phyloP scores from a whole-genome alignment of 2,113 vertebrate species.

The Athene noctua region DNA sequence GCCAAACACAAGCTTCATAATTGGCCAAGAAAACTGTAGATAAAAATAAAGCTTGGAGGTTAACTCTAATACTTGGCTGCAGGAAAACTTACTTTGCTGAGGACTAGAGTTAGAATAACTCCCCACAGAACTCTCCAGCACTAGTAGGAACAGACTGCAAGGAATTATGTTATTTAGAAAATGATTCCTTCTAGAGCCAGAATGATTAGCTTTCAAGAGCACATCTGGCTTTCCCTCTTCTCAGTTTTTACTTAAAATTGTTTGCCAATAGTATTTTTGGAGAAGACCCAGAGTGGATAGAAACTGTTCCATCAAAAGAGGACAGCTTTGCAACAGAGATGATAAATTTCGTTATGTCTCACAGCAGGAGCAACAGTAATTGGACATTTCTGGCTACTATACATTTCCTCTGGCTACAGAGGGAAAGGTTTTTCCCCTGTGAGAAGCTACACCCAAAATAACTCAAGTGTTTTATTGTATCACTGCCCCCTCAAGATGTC shows the following conservation, averaged over 20 bases:
- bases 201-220: not conserved
- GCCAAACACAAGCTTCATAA: constrained; percentile 7
- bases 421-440: not conserved
- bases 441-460: not conserved
- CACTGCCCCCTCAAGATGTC: not conserved
- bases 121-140: not conserved
- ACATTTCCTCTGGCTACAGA: not conserved
- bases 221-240: not conserved
- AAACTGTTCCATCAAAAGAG: not conserved
- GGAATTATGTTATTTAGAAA: constrained; percentile 10
- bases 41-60: constrained; percentile 58
- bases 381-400: not conserved
- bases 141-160: not conserved
- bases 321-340: not conserved
- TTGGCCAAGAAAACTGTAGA: constrained; percentile 57
- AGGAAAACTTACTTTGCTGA: constrained; percentile 39
- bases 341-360: not conserved
- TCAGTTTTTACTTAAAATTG: not conserved
- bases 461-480: not conserved
- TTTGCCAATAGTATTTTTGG: not conserved
- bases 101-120: constrained; percentile 36
- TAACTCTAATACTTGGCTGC: constrained; percentile 40
- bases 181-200: not conserved
- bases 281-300: not conserved
- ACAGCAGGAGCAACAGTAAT: not conserved